Evolutionary conservation across 2,888 invertebrate genomes (phyloP).

Genomic region (Apotomis betuletana): DNA sequence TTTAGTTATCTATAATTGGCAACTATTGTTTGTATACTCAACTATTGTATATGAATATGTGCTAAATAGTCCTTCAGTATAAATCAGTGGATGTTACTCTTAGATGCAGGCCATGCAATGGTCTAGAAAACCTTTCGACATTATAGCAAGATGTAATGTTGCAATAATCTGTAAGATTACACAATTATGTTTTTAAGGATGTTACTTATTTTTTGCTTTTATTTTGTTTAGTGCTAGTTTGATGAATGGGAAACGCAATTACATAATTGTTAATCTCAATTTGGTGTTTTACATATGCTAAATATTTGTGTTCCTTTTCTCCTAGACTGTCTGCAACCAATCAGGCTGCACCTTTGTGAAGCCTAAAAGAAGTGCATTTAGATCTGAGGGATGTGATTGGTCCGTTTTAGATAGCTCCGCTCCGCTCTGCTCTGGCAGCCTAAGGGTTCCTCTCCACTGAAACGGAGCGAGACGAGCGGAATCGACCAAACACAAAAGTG

Average conservation of each 20-base stretch:
- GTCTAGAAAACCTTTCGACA: slow-evolving; percentile 19
- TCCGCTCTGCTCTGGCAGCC: too few relatives aligned
- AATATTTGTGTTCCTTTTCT: not conserved
- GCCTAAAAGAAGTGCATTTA: too few relatives aligned
- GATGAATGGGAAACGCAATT: slow-evolving; percentile 46
- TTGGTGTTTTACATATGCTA: slow-evolving; percentile 10
- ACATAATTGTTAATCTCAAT: slow-evolving; percentile 34
- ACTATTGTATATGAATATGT: not conserved
- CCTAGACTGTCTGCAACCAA: too few relatives aligned
- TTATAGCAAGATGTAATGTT: slow-evolving; percentile 3
- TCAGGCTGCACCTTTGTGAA: too few relatives aligned
- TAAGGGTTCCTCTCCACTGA: too few relatives aligned
- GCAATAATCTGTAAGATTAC: slow-evolving; percentile 44
- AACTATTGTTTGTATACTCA: not conserved
- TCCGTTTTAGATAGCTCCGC: too few relatives aligned
- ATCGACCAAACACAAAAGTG: too few relatives aligned
- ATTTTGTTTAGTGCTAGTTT: slow-evolving; percentile 65
- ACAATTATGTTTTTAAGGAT: slow-evolving; percentile 51
- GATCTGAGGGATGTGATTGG: too few relatives aligned
- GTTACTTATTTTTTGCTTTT: slow-evolving; percentile 56
- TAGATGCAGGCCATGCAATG: slow-evolving; percentile 15
- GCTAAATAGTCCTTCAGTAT: not conserved
- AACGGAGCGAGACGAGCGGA: too few relatives aligned
- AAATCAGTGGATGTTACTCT: slow-evolving; percentile 17
- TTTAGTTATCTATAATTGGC: not conserved